Base-by-base conservation (phyloP, 1,140 invertebrate genomes). In the Euglossa dilemma region DNA sequence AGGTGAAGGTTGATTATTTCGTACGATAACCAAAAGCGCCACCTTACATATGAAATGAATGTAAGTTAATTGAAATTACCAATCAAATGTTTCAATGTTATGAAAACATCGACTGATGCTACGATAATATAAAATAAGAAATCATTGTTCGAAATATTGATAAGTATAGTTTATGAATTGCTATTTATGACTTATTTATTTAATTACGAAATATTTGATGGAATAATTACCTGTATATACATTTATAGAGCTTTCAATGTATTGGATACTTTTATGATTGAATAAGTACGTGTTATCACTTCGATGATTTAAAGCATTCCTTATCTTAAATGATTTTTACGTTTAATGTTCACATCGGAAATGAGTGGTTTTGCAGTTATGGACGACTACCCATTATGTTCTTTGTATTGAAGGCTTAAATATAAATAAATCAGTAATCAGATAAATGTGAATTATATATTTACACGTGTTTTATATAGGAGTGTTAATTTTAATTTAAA, bases 301-400 rank as follows among this genome's bases (percentile, higher is more conserved):
- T 66, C 20, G 69, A 85, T 82, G 71, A 88, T 88, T 88, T 79
- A 87, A 63, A 81, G 64, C 70, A 54, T 57, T 71, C 28, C 82
- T 88, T 88, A 88, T 88, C 86, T 88, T 7, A 50, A 72, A 52
- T n/a, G 56, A 64, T 28, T 87, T 74, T 72, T 76, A 61, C 28
- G 63, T 66, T 78, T 85, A 43, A 64, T n/a, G 36, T 63, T 85
- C 70, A 50, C 25, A 28, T 70, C 45, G 64, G 52, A 64, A 64
- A 82, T 66, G 69, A 82, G 64, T 54, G 59, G 70, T 54, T 64
- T 64, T 67, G 43, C 36, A 67, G 12, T 63, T 63, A 78, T 61
- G 59, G 28, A 56, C 47, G 43, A 18, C 6, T 20, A 43, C 28
- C 43, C 28, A 71, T 52, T 50, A 54, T 36, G 28, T 52, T 71